Evolutionary conservation across 2,888 invertebrate species (phyloP).

Genomic region (Psylliodes chrysocephalus): DNA sequence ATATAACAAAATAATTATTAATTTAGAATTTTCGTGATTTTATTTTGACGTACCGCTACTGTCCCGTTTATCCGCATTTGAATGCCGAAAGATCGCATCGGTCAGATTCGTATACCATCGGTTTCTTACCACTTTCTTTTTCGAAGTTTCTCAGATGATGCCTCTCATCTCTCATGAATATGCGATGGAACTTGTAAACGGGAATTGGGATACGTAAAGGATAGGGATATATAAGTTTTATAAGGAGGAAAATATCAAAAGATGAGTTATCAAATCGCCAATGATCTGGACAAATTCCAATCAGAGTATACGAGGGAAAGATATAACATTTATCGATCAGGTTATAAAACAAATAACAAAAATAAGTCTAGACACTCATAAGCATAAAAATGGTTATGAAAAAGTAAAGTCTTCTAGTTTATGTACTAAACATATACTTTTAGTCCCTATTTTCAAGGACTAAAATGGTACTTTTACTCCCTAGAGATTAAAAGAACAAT

Average conservation of each 20-base stretch:
- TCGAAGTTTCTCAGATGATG: background rate
- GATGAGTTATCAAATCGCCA: background rate
- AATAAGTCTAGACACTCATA: too few relatives aligned
- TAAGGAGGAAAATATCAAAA: slow-evolving; percentile 4
- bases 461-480: too few relatives aligned
- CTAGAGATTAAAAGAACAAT: too few relatives aligned
- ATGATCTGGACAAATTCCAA: slow-evolving; percentile 11
- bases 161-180: slow-evolving; percentile 6
- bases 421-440: too few relatives aligned
- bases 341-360: too few relatives aligned
- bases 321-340: too few relatives aligned
- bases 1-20: too few relatives aligned
- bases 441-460: too few relatives aligned
- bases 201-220: background rate
- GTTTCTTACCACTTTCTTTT: slow-evolving; percentile 7
- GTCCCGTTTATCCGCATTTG: slow-evolving; percentile 8
- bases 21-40: too few relatives aligned
- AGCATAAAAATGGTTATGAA: too few relatives aligned
- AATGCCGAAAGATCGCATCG: background rate
- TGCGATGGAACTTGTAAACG: slow-evolving; percentile 20
- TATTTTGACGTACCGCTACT: too few relatives aligned
- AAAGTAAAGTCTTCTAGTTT: too few relatives aligned
- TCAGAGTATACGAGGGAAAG: background rate
- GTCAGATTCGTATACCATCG: background rate
- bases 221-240: slow-evolving; percentile 4